Conservation (phyloP, 2,888 invertebrate genomes). For the Iselma pallidipennis region DNA sequence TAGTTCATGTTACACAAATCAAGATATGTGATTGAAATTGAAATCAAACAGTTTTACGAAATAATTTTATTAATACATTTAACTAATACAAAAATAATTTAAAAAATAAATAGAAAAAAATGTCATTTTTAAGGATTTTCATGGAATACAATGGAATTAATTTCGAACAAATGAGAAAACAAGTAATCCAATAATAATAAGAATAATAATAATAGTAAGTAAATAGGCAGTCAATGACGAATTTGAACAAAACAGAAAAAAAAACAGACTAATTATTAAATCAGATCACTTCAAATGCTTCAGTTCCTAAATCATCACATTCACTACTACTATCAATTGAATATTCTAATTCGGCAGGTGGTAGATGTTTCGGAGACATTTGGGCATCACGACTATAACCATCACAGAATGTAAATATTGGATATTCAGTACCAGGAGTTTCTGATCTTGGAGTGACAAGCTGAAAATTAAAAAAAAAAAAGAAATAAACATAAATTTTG, state of each 20-base stretch:
- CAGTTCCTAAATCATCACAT: conserved; percentile 66
- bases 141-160: background rate
- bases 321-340: conserved; percentile 61
- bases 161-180: background rate
- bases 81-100: conserved; percentile 9
- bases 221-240: background rate
- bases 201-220: background rate
- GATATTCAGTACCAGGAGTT: conserved; percentile 68
- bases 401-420: conserved; percentile 80
- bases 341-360: conserved; percentile 47
- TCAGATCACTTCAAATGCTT: conserved; percentile 65
- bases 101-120: conserved; percentile 5
- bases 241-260: background rate
- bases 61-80: background rate
- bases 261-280: too few species aligned
- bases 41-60: background rate
- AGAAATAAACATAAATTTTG: too few species aligned
- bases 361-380: conserved; percentile 39
- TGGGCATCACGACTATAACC: conserved; percentile 66
- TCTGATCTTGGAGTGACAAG: conserved; percentile 43
- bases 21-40: too few species aligned
- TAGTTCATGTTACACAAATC: background rate
- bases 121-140: background rate
- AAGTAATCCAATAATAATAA: too few species aligned
- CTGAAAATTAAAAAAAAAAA: conserved; percentile 29